These are phyloP conservation scores for Spinibarbus caldwelli DNA, from an alignment of 2,797 vertebrate species.

Conservation along the genomic window DNA sequence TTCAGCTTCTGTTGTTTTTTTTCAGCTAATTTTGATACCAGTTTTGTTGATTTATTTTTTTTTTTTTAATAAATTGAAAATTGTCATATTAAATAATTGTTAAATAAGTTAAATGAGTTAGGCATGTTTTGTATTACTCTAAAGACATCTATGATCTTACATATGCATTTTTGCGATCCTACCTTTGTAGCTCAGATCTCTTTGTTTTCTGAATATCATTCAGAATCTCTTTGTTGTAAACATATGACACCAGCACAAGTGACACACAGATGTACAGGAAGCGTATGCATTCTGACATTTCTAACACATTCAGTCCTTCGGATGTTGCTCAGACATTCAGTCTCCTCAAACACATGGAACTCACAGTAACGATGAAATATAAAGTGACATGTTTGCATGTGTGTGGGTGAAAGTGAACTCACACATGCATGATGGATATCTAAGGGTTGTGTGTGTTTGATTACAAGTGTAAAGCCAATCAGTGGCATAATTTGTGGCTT, in stretches of 20 bases:
- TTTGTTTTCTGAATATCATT: background rate
- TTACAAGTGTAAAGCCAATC: background rate
- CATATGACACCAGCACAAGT: conserved; percentile 9
- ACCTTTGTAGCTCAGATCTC: background rate
- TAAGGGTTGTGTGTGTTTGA: background rate
- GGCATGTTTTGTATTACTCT: background rate
- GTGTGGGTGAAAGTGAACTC: background rate
- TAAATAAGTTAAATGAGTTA: background rate
- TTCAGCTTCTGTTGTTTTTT: too few species aligned
- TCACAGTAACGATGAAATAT: background rate
- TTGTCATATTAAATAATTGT: background rate
- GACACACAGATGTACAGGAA: conserved; percentile 30
- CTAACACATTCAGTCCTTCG: conserved; percentile 10
- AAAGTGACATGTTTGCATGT: background rate
- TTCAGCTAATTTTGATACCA: too few species aligned
- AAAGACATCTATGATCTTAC: background rate
- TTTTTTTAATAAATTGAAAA: too few species aligned
- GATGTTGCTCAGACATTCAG: conserved; percentile 16
- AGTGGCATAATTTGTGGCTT: background rate
- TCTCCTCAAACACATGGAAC: conserved; percentile 37
- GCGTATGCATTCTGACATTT: conserved; percentile 3
- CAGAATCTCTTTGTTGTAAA: background rate
- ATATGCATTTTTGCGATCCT: background rate
- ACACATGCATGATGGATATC: background rate
- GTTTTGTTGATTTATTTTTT: too few species aligned